Base-by-base conservation (phyloP, 2,113 vertebrate genomes). In the Lycaon pictus region DNA sequence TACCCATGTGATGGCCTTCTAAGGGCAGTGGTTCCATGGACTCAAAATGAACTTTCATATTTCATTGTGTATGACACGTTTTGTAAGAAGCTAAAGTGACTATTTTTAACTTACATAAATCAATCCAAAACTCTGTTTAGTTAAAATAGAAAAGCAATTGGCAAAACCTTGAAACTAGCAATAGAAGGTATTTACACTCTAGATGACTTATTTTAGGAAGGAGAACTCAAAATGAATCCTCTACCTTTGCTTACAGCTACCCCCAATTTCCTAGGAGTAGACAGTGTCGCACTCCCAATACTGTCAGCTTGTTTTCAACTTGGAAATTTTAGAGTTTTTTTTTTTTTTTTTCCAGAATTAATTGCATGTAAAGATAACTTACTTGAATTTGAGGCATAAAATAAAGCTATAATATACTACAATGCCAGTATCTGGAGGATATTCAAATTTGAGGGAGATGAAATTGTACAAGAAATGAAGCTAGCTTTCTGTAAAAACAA, bases 31-130 rank as follows among this genome's bases (percentile, higher is more conserved):
- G 12, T 56, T 60, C 53, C 55, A 77, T 0, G 56, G 9, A 77
- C 37, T 62, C 27, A 60, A 53, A 82, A 71, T 89, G 13, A 97
- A 85, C 13, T 7, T 71, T 88, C 11, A 13, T 51, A 88, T 94
- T 80, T 94, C 60, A 88, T 22, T 82, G 12, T 22, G 55, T 53
- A 86, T 62, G 35, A 85, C 37, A 92, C 9, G 86, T 72, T 95
- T 58, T 62, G 11, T 60, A 72, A 9, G 48, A 62, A 94, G 37
- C 94, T 7, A 92, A 72, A 94, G 8, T 87, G 29, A 80, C 7
- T 79, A 74, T 91, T 95, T 86, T 93, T 89, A 77, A 92, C 48
- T 76, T 20, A 80, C 58, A 79, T 62, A 80, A 83, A 95, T 32
- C 53, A 90, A 85, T 62, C 8, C 9, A 82, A 91, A 90, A 53